phyloP scores from a whole-genome alignment of 2,797 vertebrate genomes.

The Ambastaia sidthimunki region DNA sequence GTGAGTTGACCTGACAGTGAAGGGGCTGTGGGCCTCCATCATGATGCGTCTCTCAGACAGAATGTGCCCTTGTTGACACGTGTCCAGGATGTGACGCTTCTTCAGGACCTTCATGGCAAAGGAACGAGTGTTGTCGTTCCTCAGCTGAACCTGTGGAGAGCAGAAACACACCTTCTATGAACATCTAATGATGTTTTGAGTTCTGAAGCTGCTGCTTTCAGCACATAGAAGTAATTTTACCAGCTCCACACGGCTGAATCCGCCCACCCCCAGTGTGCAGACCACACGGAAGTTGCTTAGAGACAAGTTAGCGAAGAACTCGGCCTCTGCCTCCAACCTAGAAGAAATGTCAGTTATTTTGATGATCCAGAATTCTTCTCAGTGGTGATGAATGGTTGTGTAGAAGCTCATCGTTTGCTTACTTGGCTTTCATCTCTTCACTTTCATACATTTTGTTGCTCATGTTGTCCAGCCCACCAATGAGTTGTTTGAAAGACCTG shows the following conservation, averaged over 20 bases:
- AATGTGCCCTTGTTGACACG: slow-evolving; percentile 82
- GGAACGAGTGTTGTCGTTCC: slow-evolving; percentile 71
- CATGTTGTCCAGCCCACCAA: slow-evolving; percentile 92
- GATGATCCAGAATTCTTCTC: neutral
- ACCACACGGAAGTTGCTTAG: slow-evolving; percentile 93
- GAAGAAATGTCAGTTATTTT: slow-evolving; percentile 51
- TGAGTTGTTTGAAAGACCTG: slow-evolving; percentile 98
- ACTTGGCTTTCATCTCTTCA: slow-evolving; percentile 97
- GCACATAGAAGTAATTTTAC: slow-evolving; percentile 56
- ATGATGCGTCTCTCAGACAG: slow-evolving; percentile 83
- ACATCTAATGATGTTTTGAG: neutral
- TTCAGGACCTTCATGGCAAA: slow-evolving; percentile 84
- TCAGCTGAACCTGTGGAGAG: slow-evolving; percentile 76
- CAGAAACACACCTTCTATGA: neutral
- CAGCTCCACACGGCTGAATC: slow-evolving; percentile 83
- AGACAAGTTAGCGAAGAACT: slow-evolving; percentile 95
- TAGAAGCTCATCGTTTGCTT: slow-evolving; percentile 67
- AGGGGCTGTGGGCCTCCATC: slow-evolving; percentile 76
- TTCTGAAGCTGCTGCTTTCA: neutral
- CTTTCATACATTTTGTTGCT: slow-evolving; percentile 94
- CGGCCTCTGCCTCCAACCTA: slow-evolving; percentile 96
- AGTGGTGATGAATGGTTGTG: neutral
- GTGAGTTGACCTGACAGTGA: slow-evolving; percentile 76
- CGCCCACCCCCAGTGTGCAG: slow-evolving; percentile 79
- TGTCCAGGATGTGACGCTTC: slow-evolving; percentile 82